Base-by-base conservation (phyloP, 2,888 invertebrate species). In the Eristalis pertinax region DNA sequence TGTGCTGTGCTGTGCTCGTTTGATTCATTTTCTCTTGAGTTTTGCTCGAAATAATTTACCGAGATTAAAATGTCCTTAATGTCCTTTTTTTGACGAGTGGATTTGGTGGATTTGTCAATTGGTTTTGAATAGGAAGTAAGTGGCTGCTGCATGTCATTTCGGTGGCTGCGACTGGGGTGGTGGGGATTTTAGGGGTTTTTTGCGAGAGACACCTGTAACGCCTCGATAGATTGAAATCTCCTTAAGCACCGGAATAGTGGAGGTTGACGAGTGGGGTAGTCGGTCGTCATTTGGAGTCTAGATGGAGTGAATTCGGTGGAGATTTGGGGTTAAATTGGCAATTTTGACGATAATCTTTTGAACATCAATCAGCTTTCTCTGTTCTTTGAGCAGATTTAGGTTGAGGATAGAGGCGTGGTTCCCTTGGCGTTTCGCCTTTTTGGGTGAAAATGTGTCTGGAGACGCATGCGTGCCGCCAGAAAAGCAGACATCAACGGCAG, bases 161-260 rank as follows among this genome's bases (percentile, higher is more conserved):
- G n/a, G 60, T 5, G 5, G 8, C 4, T 50, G n/a, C 13, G 32
- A 7, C 15, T 13, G 26, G 26, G 32, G 7, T 5, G 35, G 29
- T 5, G 56, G 19, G 64, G 24, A 11, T 5, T 29, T 26, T 26
- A 3, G 2, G 26, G 26, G 26, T 2, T 26, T 26, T 4, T 29
- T 29, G 65, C 8, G 29, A 41, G 41, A 56, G 68, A 81, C 50
- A 81, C 81, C 81, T 75, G 81, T 81, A 29, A 29, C 60, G 60
- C 19, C 8, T 35, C 72, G 58, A 29, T 67, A 24, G 79, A 72
- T 72, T 60, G 29, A 72, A 65, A 78, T 60, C 60, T 65, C 19
- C 64, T 24, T 50, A 13, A 26, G 22, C 22, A 15, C 4, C 35
- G 73, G 13, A 67, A 62, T 43, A 62, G 43, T 15, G 67, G 35